phyloP scores from a whole-genome alignment of 2,888 invertebrate genomes.

The Drosophila eohydei region DNA sequence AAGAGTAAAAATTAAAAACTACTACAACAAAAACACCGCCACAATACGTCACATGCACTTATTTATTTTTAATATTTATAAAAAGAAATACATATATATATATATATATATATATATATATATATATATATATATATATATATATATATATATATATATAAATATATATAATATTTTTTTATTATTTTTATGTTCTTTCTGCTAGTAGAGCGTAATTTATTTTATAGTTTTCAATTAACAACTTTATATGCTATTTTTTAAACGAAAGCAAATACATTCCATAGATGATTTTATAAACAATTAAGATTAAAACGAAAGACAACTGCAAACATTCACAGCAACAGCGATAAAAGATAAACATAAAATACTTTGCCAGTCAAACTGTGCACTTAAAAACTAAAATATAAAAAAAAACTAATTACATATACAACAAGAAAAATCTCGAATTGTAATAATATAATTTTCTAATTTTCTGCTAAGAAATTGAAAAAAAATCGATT shows the following conservation, averaged over 20 bases:
- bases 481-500: constrained; percentile 52
- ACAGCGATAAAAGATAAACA: constrained; percentile 21
- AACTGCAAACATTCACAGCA: constrained; percentile 72
- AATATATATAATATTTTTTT: constrained; percentile 33
- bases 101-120: constrained; percentile 47
- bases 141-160: constrained; percentile 49
- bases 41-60: constrained; percentile 79
- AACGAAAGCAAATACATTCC: constrained; percentile 60
- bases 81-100: constrained; percentile 35
- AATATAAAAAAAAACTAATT: constrained; percentile 10
- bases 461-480: constrained; percentile 51
- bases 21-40: constrained; percentile 60
- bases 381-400: constrained; percentile 58
- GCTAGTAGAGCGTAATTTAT: constrained; percentile 64
- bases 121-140: constrained; percentile 43
- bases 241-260: constrained; percentile 29
- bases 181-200: constrained; percentile 47
- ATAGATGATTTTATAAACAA: constrained; percentile 69
- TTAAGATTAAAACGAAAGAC: constrained; percentile 53
- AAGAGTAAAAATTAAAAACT: constrained; percentile 17
- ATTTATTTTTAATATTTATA: constrained; percentile 72
- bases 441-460: constrained; percentile 66
- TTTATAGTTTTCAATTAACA: constrained; percentile 46
- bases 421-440: constrained; percentile 45
- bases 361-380: constrained; percentile 55